Conservation (phyloP, 2,888 invertebrate genomes). For the Thalpophila matura region DNA sequence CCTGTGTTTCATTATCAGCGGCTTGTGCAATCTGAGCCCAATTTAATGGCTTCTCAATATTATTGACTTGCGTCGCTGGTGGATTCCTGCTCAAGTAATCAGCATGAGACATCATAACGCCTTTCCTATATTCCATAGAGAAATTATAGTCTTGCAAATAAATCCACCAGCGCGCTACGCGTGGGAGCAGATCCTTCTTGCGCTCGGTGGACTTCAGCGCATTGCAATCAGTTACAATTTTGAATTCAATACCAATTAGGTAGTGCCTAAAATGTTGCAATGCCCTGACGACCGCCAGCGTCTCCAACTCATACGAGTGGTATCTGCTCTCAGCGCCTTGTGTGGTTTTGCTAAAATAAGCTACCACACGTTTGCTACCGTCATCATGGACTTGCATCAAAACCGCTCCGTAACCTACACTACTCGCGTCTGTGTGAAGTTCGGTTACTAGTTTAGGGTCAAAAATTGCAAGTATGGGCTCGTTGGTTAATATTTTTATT, state of each 20-base stretch:
- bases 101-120: constrained; percentile 39
- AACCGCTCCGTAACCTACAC: constrained; percentile 35
- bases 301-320: constrained; percentile 27
- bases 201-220: constrained; percentile 22
- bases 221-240: constrained; percentile 26
- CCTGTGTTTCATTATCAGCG: too few species aligned
- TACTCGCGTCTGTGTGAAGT: constrained; percentile 28
- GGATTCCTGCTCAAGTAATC: constrained; percentile 51
- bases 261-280: constrained; percentile 55
- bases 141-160: constrained; percentile 55
- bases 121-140: constrained; percentile 51
- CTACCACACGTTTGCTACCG: constrained; percentile 41
- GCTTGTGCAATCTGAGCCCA: too few species aligned
- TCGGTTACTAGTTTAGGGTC: constrained; percentile 31
- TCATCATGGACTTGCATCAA: constrained; percentile 32
- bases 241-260: constrained; percentile 39
- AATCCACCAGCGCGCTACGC: constrained; percentile 52
- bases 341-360: constrained; percentile 42
- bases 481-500: constrained; percentile 19
- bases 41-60: constrained; percentile 39
- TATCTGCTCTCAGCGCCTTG: constrained; percentile 53
- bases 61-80: neutral
- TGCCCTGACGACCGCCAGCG: constrained; percentile 45
- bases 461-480: constrained; percentile 46
- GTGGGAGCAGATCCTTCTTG: constrained; percentile 48